phyloP scores from a whole-genome alignment of 2,888 invertebrate species.

The Lithophane socia region DNA sequence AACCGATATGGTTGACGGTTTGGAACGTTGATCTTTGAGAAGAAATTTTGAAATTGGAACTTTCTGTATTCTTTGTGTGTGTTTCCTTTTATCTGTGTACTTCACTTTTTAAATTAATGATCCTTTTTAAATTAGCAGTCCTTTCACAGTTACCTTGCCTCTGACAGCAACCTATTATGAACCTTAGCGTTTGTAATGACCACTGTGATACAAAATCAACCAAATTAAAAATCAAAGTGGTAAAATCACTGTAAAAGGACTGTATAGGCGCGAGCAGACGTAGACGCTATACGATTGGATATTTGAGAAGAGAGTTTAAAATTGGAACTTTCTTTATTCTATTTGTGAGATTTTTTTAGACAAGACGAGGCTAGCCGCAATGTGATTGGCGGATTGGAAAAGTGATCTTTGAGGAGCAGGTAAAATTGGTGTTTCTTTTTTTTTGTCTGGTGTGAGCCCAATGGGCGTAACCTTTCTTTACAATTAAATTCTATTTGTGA shows the following conservation, averaged over 20 bases:
- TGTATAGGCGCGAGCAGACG: too few relatives aligned
- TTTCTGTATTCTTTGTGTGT: not conserved
- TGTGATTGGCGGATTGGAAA: not conserved
- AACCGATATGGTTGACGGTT: not conserved
- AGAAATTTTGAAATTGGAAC: slow-evolving; percentile 1
- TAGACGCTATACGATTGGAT: too few relatives aligned
- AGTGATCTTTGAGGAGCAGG: not conserved
- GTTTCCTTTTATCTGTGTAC: not conserved
- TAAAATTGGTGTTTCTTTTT: not conserved
- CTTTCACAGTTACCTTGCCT: too few relatives aligned
- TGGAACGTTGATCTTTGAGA: not conserved
- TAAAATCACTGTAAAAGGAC: too few relatives aligned
- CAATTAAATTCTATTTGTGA: not conserved
- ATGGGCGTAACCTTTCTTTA: not conserved
- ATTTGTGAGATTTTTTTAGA: not conserved
- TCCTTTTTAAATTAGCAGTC: not conserved
- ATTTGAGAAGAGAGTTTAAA: too few relatives aligned
- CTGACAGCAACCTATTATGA: too few relatives aligned
- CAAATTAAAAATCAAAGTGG: too few relatives aligned
- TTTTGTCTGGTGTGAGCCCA: not conserved
- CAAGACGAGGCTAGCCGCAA: not conserved
- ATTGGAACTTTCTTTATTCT: too few relatives aligned
- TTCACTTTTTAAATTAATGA: not conserved
- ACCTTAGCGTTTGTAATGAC: too few relatives aligned
- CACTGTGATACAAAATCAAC: too few relatives aligned